Evolutionary conservation across 2,888 invertebrate genomes (phyloP).

Genomic region (Myopa testacea): DNA sequence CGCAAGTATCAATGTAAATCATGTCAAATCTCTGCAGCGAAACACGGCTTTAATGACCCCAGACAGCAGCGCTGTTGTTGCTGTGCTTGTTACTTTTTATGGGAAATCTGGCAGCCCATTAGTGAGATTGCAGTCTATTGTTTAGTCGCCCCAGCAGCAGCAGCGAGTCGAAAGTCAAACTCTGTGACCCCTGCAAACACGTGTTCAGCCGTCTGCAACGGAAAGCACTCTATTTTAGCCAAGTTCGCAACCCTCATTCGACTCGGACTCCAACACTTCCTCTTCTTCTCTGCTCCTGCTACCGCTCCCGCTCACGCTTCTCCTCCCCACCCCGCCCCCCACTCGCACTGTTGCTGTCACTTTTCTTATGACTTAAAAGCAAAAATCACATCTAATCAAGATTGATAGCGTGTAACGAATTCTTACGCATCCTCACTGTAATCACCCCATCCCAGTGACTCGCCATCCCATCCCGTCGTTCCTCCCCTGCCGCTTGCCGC

Average conservation of each 20-base stretch:
- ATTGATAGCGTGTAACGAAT: conserved; percentile 67
- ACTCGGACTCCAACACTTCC: conserved; percentile 7
- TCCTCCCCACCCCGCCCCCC: neutral
- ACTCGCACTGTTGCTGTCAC: neutral
- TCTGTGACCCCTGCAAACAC: conserved; percentile 31
- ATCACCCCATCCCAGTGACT: conserved; percentile 34
- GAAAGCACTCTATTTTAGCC: conserved; percentile 4
- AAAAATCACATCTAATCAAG: conserved; percentile 69
- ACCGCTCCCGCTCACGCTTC: neutral
- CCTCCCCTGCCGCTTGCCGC: neutral
- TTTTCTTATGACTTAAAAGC: conserved; percentile 51
- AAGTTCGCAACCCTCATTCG: neutral
- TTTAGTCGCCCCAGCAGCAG: neutral
- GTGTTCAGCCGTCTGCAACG: conserved; percentile 28
- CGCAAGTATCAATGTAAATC: neutral
- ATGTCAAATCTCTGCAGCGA: neutral
- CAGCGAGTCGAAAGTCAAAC: neutral
- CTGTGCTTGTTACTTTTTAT: neutral
- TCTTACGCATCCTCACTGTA: conserved; percentile 50
- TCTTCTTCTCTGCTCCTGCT: neutral
- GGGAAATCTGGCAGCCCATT: conserved; percentile 19
- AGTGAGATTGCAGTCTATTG: conserved; percentile 15
- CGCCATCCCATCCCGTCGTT: neutral
- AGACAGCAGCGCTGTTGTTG: neutral
- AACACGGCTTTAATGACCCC: neutral